Base-by-base conservation (phyloP, 2,888 invertebrate species). In the Ectropis crepuscularia region DNA sequence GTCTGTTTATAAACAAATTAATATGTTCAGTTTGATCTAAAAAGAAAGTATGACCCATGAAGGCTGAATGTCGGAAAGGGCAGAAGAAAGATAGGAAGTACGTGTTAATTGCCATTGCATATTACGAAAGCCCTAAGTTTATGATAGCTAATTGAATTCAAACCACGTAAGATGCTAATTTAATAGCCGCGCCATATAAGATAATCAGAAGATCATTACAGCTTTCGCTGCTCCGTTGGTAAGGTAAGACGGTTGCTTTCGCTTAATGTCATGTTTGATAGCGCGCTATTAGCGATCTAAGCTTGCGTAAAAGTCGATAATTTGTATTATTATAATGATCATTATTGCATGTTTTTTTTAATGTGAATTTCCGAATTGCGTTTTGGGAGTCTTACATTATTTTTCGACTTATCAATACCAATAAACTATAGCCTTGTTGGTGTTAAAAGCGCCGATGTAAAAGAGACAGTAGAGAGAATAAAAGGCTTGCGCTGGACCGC, bases 151-250 rank as follows among this genome's bases (percentile, higher is more conserved):
- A 61, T 63, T 58, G 41, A 57, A 61, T 38, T 58, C 41, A 55
- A 50, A 54, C 37, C 65, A 63, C 63, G 60, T 54, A 62, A 61
- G 57, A 53, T 61, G 47, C 49, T 62, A 60, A 68, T 67, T 65
- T 63, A 57, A 69, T 67, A 57, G 63, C 53, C 7, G 37, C 46
- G 50, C 57, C 65, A 60, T 68, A 61, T 68, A 63, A 66, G 65
- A 66, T 68, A 53, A 67, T 63, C 66, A 57, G 55, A 57, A 49
- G 57, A 57, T 57, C 58, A 51, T 41, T 51, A 11, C 63, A 63
- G 68, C 72, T 70, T 72, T 72, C 69, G 69, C 67, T 68, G 38
- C 48, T 53, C 53, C 48, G 63, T 57, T 67, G 55, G 54, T 57
- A 53, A 49, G 57, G 55, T 39, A 57, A 60, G 60, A 57, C 57